A percentile compares a stretch with the other conserved stretches of the same genome.
These are phyloP conservation scores for Philypnodon macrostomus DNA, from an alignment of 2,797 vertebrate genomes.

Conservation along the genomic window DNA sequence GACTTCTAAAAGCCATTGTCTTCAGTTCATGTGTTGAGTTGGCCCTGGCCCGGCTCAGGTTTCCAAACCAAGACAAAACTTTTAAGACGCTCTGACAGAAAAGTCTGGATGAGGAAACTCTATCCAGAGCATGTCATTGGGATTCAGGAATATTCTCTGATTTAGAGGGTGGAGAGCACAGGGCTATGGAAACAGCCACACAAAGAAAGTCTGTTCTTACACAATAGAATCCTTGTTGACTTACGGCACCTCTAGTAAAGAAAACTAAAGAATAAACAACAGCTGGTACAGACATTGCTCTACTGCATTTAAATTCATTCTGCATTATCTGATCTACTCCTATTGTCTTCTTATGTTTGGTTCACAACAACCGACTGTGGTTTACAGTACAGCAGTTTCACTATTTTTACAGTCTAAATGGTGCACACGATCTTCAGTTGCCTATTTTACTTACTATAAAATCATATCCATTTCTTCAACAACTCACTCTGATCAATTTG, in stretches of 20 bases:
- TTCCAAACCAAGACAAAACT: constrained; percentile 57
- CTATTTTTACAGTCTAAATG: too few species aligned
- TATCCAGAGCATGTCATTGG: constrained; percentile 70
- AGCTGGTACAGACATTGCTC: constrained; percentile 50
- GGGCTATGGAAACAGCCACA: constrained; percentile 62
- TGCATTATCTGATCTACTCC: constrained; percentile 17
- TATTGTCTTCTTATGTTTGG: neutral
- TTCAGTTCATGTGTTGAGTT: constrained; percentile 42
- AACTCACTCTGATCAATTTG: too few species aligned
- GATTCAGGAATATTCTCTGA: constrained; percentile 69
- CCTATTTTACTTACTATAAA: too few species aligned
- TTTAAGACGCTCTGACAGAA: constrained; percentile 71
- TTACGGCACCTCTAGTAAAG: constrained; percentile 47
- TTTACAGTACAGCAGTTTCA: too few species aligned
- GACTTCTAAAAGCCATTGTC: constrained; percentile 47
- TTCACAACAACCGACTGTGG: too few species aligned
- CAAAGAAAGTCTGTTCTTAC: constrained; percentile 70
- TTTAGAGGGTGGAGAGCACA: constrained; percentile 63
- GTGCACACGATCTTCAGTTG: too few species aligned
- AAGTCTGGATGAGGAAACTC: constrained; percentile 63
- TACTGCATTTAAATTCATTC: constrained; percentile 38
- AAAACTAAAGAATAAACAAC: constrained; percentile 65
- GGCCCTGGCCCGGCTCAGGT: constrained; percentile 51
- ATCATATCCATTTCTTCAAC: too few species aligned
- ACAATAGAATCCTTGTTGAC: constrained; percentile 72